Base-by-base conservation (phyloP, 2,797 vertebrate genomes). In the Philypnodon macrostomus region DNA sequence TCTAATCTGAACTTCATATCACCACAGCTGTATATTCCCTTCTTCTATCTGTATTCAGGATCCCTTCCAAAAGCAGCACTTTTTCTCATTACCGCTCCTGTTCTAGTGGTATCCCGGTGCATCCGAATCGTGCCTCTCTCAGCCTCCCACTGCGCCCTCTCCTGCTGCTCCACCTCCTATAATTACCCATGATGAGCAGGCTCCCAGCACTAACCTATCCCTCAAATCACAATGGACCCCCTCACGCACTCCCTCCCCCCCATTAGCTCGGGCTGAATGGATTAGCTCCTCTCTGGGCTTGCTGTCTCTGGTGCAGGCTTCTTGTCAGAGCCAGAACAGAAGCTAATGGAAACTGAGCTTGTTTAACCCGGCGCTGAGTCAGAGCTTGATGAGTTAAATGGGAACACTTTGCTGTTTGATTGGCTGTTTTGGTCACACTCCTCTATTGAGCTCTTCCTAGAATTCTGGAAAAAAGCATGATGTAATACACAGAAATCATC, bases 181-280 rank as follows among this genome's bases (percentile, higher is more conserved):
- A 87, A 90, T 88, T 84, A 79, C 71, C 79, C 72, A 48, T 85
- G 84, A 91, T 87, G 84, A 83, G 84, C 77, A 80, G 79, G 77
- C 82, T 86, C 81, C 83, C 81, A 85, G 77, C 72, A 49, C 79
- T 84, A 84, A 86, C 81, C 85, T 72, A 87, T 87, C 70, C 81
- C 77, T 88, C 80, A 84, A 85, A 88, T 87, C 79, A 79, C 82
- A 86, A 81, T 76, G 75, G 86, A 86, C 80, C 84, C 27, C 67
- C 67, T 78, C 77, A 86, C 80, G 84, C 27, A 66, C 67, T 78
- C 77, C 79, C 79, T 77, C 67, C 68, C 65, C 74, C 80, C 68
- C 74, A 87, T 87, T 88, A 89, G 81, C 80, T 72, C 77, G 70
- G 73, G 70, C 77, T 78, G 78, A 81, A 84, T 74, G 77, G 80